Evolutionary conservation across 1,140 invertebrate species (phyloP), one percentile per base, ranked within the genome.

Genomic region (Drosophila bipectinata): DNA sequence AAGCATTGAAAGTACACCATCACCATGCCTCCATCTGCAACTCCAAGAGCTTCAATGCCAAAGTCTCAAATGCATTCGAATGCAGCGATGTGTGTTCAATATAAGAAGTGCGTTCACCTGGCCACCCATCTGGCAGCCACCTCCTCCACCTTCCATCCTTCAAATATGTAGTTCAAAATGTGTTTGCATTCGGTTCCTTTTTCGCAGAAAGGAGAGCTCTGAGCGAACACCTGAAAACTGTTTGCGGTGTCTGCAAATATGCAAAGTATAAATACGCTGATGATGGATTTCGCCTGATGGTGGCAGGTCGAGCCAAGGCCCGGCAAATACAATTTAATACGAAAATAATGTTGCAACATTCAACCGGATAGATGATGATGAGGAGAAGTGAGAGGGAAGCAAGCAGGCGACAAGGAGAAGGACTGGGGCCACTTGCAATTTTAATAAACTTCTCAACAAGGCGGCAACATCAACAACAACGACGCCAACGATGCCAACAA

Each of bases 61-160:
- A 61, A 66, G 59, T 61, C 48, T 55, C 49, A 44, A 49, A 66
- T 62, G 63, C 77, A 85, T 85, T 85, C 63, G 79, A 69, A 56
- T 79, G 68, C 83, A 85, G 56, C 73, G 77, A 77, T 73, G 77
- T 77, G 81, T 79, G 68, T 66, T 66, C 63, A 73, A 73, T 73
- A 75, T 62, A 57, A 71, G 62, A 51, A 77, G 66, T 77, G 66
- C 72, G 72, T 84, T 72, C 59, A 60, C 59, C 72, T 54, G 47
- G 51, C 44, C 39, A 26, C 32, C 21, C 21, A 21, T 21, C 12
- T 15, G 24, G 14, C 28, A 14, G 26, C 56, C 37, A 10, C 48
- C n/a, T 9, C 9, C 30, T 14, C 4, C 18, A 18, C 18, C 24
- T 28, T 18, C 37, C 21, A 32, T 24, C 30, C 41, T 45, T 57